Evolutionary conservation across 1,140 invertebrate species (phyloP).

Genomic region (Penaeus indicus): DNA sequence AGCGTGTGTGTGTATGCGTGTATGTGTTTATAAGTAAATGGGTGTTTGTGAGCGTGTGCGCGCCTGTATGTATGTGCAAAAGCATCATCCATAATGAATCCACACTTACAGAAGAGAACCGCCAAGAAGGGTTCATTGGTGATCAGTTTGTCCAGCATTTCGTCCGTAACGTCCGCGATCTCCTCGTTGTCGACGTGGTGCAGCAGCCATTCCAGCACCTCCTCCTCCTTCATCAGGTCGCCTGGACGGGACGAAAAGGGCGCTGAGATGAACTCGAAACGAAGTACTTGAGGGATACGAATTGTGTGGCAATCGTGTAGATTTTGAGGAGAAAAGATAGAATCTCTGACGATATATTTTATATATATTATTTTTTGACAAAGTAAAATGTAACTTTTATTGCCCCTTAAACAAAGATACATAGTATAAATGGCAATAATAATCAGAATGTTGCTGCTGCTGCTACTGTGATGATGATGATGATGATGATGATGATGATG

Average conservation of each 20-base stretch:
- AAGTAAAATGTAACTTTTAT: too few relatives aligned
- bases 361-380: too few relatives aligned
- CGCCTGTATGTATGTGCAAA: not conserved
- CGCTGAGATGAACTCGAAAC: not conserved
- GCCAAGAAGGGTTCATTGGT: constrained; percentile 89
- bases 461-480: too few relatives aligned
- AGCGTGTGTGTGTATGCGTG: not conserved
- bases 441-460: too few relatives aligned
- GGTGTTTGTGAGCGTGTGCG: not conserved
- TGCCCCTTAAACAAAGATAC: too few relatives aligned
- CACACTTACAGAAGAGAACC: constrained; percentile 84
- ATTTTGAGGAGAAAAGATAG: too few relatives aligned
- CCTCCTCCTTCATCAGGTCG: constrained; percentile 91
- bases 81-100: not conserved
- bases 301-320: too few relatives aligned
- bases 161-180: constrained; percentile 94
- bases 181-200: constrained; percentile 88
- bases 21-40: not conserved
- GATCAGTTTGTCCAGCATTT: constrained; percentile 93
- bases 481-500: too few relatives aligned
- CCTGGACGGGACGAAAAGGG: constrained; percentile 70
- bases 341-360: too few relatives aligned
- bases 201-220: constrained; percentile 89
- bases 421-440: too few relatives aligned
- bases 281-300: too few relatives aligned